Evolutionary conservation across 2,888 invertebrate species (phyloP), one percentile per base, ranked within the genome.

Genomic region (Blomia tropicalis): DNA sequence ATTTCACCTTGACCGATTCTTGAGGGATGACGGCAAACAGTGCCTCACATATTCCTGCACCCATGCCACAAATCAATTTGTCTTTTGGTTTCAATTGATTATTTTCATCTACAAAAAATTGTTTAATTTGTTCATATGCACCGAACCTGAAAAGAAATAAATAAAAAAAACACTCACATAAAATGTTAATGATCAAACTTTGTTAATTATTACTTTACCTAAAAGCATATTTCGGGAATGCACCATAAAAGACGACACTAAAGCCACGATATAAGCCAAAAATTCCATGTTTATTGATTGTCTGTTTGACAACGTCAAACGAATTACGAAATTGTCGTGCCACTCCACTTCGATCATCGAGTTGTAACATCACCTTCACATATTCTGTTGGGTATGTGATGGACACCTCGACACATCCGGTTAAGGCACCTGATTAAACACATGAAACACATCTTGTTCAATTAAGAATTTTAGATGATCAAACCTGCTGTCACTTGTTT

Each of bases 371-470:
- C 67, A 98, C 98, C 79, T 98, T 99, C 2, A 98, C 95, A 75
- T 91, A 98, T 77, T 98, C 98, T 4, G 96, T 98, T 14, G 98
- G 96, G 76, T 88, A 98, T 70, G 96, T 96, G 69, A 98, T 96
- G 77, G 95, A 95, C 73, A 98, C 95, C 80, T 98, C 96, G 72
- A 98, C 90, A 69, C 91, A 95, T 66, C 96, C 95, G 64, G 95
- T 95, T 64, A 96, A 90, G 58, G 92, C 95, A 70, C 85, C 85
- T 82, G 19, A 41, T 1, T n/a, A 54, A 5, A 31, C 29, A 54
- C 11, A 47, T n/a, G n/a, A n/a, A n/a, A n/a, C n/a, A 47, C 22
- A 22, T 36, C 7, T 36, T 36, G 36, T 11, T 36, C 17, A 36
- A 47, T 47, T 2, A 47, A n/a, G n/a, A n/a, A n/a, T n/a, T n/a